These are phyloP conservation scores for Pangasianodon hypophthalmus DNA, from an alignment of 2,113 vertebrate genomes.

Conservation along the genomic window DNA sequence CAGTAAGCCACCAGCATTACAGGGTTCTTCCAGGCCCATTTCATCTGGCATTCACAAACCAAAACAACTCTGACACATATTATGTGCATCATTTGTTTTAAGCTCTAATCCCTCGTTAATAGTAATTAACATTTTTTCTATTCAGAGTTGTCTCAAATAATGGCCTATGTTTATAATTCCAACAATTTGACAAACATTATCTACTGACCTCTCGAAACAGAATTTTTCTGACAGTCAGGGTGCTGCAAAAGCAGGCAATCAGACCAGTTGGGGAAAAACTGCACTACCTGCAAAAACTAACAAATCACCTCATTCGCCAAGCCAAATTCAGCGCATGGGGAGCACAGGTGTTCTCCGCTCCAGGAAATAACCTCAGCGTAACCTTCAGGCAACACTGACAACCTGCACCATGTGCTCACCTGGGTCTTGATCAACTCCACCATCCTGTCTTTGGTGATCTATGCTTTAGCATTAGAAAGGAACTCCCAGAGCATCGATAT, in stretches of 20 bases:
- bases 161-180: neutral
- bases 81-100: constrained; percentile 31
- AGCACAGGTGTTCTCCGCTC: constrained; percentile 55
- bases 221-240: neutral
- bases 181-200: neutral
- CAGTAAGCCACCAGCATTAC: constrained; percentile 18
- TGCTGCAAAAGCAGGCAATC: neutral
- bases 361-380: constrained; percentile 53
- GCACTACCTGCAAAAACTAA: constrained; percentile 46
- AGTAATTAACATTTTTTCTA: neutral
- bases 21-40: constrained; percentile 22
- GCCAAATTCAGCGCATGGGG: constrained; percentile 30
- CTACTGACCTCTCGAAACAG: neutral
- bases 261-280: constrained; percentile 5
- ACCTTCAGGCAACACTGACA: constrained; percentile 45
- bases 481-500: constrained; percentile 48
- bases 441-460: constrained; percentile 53
- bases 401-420: constrained; percentile 43
- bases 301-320: neutral
- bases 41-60: constrained; percentile 30
- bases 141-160: neutral
- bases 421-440: constrained; percentile 48
- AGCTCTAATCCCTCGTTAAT: neutral
- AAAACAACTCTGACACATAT: constrained; percentile 33
- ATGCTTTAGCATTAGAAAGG: constrained; percentile 40